These are phyloP conservation scores for Digitonthophagus gazella DNA, from an alignment of 2,888 invertebrate genomes.

Conservation along the genomic window DNA sequence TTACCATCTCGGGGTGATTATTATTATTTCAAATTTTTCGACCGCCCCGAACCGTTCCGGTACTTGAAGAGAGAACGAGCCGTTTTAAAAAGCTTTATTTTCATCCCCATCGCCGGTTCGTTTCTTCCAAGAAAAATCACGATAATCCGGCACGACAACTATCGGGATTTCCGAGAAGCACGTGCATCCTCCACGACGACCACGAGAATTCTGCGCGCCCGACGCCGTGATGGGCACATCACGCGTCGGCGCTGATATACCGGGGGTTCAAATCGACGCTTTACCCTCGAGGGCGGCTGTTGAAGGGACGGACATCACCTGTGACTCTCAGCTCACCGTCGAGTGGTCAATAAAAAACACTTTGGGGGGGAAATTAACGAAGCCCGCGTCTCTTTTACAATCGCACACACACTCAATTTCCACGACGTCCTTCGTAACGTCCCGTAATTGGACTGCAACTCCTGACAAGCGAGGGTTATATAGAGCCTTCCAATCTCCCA, in stretches of 20 bases:
- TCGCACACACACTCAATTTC: no score
- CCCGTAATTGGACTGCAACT: no score
- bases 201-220: conserved; percentile 8
- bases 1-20: neutral
- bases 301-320: neutral
- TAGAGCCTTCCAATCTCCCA: no score
- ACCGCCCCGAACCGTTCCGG: neutral
- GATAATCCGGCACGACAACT: neutral
- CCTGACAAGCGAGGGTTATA: no score
- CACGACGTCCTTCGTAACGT: no score
- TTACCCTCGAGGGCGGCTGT: neutral
- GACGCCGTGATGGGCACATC: neutral
- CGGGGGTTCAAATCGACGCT: neutral
- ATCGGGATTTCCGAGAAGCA: conserved; percentile 3
- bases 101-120: neutral
- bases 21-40: neutral
- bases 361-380: no score
- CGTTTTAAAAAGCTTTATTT: no score
- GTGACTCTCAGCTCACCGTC: neutral
- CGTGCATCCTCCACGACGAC: conserved; percentile 8
- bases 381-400: no score
- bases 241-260: neutral
- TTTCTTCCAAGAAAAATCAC: neutral
- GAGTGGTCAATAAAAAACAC: neutral
- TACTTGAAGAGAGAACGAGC: no score